Conservation (phyloP, 2,888 invertebrate genomes). For the Lasioglossum zephyrum region DNA sequence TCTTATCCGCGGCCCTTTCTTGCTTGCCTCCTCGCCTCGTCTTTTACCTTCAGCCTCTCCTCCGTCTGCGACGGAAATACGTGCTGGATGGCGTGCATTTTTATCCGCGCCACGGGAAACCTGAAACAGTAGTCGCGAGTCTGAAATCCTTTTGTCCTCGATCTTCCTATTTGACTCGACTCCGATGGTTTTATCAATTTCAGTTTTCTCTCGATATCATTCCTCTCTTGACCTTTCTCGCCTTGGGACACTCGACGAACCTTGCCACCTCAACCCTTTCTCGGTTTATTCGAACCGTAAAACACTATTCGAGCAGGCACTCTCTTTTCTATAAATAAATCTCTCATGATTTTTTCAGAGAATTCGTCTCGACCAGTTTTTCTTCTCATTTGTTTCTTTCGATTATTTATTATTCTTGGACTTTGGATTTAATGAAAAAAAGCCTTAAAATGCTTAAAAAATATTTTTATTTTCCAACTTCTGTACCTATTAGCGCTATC, state of each 20-base stretch:
- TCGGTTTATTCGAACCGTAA: neutral
- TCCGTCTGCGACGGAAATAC: slow-evolving; percentile 3
- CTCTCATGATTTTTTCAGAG: neutral
- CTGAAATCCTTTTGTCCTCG: neutral
- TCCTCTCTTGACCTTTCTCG: neutral
- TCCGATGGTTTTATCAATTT: slow-evolving; percentile 6
- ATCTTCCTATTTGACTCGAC: neutral
- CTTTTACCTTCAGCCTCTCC: neutral
- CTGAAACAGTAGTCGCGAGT: neutral
- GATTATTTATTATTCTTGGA: neutral
- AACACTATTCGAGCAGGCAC: neutral
- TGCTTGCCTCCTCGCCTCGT: slow-evolving; percentile 12
- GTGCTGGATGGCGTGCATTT: slow-evolving; percentile 6
- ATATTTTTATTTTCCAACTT: neutral
- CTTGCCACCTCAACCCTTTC: neutral
- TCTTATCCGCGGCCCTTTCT: slow-evolving; percentile 37
- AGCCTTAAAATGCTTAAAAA: neutral
- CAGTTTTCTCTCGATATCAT: neutral
- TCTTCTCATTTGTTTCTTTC: neutral
- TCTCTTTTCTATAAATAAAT: neutral
- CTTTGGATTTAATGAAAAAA: neutral
- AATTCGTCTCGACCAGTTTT: neutral
- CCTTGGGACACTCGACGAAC: neutral
- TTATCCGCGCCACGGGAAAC: neutral
- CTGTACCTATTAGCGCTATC: no score